Evolutionary conservation across 2,888 invertebrate species (phyloP).

Genomic region (Pseudococcus viburni): DNA sequence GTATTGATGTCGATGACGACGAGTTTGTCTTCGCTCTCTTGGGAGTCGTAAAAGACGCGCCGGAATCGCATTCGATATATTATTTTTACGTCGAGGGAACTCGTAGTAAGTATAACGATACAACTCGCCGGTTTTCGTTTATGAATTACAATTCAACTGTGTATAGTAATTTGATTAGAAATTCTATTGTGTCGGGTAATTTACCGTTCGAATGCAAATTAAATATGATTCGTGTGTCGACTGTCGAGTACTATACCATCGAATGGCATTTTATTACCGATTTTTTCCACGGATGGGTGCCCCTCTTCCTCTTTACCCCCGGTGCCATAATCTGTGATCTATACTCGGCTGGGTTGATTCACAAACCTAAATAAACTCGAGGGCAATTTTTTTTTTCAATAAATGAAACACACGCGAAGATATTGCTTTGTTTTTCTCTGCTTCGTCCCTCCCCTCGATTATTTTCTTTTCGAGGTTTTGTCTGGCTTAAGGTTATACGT

Average conservation of each 20-base stretch:
- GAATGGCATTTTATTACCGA: neutral
- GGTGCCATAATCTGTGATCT: neutral
- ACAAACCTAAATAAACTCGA: neutral
- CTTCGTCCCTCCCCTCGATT: neutral
- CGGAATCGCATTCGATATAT: neutral
- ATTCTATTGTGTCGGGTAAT: constrained; percentile 54
- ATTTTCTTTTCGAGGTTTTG: neutral
- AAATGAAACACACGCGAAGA: neutral
- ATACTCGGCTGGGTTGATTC: neutral
- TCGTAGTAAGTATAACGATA: neutral
- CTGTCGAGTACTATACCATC: neutral
- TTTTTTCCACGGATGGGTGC: neutral
- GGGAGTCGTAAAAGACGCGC: constrained; percentile 44
- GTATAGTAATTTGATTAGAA: constrained; percentile 41
- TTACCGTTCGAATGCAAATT: constrained; percentile 50
- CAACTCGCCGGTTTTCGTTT: constrained; percentile 6
- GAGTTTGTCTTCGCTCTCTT: neutral
- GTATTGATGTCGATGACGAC: neutral
- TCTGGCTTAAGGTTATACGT: neutral
- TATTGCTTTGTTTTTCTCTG: neutral
- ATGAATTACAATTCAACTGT: neutral
- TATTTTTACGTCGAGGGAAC: constrained; percentile 22
- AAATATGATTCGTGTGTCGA: constrained; percentile 32
- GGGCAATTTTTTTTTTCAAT: neutral
- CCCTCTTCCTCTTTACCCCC: neutral